These are phyloP conservation scores for Trachelus iudaicus DNA, from an alignment of 2,888 invertebrate species.

Conservation along the genomic window DNA sequence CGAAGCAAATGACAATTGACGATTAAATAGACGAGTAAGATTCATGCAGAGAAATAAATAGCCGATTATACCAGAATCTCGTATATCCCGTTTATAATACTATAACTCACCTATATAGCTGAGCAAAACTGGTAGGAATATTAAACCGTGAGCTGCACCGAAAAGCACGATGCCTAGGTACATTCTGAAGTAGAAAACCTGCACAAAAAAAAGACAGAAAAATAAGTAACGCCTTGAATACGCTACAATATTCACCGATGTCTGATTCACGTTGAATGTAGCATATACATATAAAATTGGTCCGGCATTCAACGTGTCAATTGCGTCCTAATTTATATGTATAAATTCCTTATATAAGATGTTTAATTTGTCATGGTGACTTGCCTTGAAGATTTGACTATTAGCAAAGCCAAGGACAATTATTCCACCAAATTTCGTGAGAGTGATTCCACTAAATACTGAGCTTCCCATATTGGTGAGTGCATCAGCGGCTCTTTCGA, in stretches of 20 bases:
- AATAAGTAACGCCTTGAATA: not conserved
- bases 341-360: not conserved
- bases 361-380: slow-evolving; percentile 3
- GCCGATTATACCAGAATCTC: not conserved
- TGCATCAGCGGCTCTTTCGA: slow-evolving; percentile 84
- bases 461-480: slow-evolving; percentile 90
- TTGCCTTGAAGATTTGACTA: slow-evolving; percentile 92
- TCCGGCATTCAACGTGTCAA: not conserved
- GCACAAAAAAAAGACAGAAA: slow-evolving; percentile 33
- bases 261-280: too few species aligned
- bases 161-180: slow-evolving; percentile 97
- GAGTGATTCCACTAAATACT: slow-evolving; percentile 96
- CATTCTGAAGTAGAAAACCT: slow-evolving; percentile 96
- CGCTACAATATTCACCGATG: too few species aligned
- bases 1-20: not conserved
- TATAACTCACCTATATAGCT: slow-evolving; percentile 90
- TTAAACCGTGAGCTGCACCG: slow-evolving; percentile 96
- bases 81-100: not conserved
- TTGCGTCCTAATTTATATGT: not conserved
- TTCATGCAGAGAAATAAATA: not conserved
- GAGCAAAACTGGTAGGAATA: slow-evolving; percentile 96
- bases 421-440: slow-evolving; percentile 98
- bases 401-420: slow-evolving; percentile 96
- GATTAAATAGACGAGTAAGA: not conserved
- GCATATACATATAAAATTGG: too few species aligned